Evolutionary conservation across 2,888 invertebrate species (phyloP).

Genomic region (Patella caerulea): DNA sequence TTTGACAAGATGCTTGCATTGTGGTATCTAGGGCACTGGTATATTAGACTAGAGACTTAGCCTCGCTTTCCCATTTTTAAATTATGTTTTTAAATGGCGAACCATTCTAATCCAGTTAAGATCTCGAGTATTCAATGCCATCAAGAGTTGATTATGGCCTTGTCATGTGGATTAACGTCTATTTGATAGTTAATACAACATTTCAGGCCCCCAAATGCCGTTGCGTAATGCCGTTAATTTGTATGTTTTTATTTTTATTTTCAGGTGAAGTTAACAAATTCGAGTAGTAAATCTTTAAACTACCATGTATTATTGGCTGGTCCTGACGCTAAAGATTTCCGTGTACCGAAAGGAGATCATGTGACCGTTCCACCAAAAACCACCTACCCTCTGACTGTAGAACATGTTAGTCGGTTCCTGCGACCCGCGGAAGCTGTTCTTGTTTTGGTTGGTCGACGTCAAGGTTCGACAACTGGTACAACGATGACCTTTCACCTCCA

Average conservation of each 20-base stretch:
- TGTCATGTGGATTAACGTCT: too few relatives aligned
- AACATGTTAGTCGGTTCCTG: slow-evolving; percentile 64
- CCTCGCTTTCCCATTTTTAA: too few relatives aligned
- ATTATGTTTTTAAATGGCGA: too few relatives aligned
- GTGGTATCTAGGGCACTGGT: too few relatives aligned
- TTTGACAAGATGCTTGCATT: too few relatives aligned
- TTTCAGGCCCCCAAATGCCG: too few relatives aligned
- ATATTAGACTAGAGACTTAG: too few relatives aligned
- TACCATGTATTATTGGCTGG: slow-evolving; percentile 69
- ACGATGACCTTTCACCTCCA: slow-evolving; percentile 68
- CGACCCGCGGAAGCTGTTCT: slow-evolving; percentile 67
- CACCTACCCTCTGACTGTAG: slow-evolving; percentile 53
- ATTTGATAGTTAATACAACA: too few relatives aligned
- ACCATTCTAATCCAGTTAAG: too few relatives aligned
- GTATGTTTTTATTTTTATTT: not conserved
- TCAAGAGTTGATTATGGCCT: too few relatives aligned
- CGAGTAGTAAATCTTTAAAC: slow-evolving; percentile 66
- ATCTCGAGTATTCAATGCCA: too few relatives aligned
- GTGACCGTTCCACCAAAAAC: slow-evolving; percentile 66
- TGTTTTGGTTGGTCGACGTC: slow-evolving; percentile 64
- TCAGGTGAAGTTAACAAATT: slow-evolving; percentile 69
- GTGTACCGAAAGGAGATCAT: slow-evolving; percentile 63
- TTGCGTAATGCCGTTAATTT: too few relatives aligned
- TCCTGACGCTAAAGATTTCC: slow-evolving; percentile 66
- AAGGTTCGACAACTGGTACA: slow-evolving; percentile 64